phyloP scores from a whole-genome alignment of 2,113 vertebrate species.

The Petrocephalus microphthalmus region DNA sequence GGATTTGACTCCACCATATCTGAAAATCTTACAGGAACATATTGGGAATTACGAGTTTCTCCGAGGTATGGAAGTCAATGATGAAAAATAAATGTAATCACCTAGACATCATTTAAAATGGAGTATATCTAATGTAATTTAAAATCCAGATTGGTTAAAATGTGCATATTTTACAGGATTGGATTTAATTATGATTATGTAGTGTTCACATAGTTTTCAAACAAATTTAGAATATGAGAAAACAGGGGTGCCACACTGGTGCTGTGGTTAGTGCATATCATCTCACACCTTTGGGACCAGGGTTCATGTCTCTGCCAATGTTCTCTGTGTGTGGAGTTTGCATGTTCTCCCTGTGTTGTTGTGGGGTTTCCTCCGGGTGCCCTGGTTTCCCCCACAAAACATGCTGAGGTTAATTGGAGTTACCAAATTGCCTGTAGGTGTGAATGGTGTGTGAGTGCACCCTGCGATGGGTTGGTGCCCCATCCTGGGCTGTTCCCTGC shows the following conservation, averaged over 20 bases:
- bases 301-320: neutral
- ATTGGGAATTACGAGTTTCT: constrained; percentile 64
- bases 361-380: neutral
- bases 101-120: neutral
- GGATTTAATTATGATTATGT: neutral
- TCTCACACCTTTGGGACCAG: neutral
- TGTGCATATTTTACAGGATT: neutral
- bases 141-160: neutral
- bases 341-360: neutral
- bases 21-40: constrained; percentile 54
- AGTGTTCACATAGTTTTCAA: neutral
- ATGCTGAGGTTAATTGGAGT: neutral
- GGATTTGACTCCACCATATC: constrained; percentile 61
- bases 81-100: neutral
- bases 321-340: neutral
- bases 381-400: no score
- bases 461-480: neutral
- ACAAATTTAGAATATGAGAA: neutral
- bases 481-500: neutral
- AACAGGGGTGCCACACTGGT: neutral
- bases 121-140: neutral
- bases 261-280: neutral
- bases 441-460: neutral
- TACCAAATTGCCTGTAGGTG: neutral
- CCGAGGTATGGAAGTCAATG: constrained; percentile 52